Conservation (phyloP, 2,888 invertebrate genomes). For the Caenorhabditis sulstoni region DNA sequence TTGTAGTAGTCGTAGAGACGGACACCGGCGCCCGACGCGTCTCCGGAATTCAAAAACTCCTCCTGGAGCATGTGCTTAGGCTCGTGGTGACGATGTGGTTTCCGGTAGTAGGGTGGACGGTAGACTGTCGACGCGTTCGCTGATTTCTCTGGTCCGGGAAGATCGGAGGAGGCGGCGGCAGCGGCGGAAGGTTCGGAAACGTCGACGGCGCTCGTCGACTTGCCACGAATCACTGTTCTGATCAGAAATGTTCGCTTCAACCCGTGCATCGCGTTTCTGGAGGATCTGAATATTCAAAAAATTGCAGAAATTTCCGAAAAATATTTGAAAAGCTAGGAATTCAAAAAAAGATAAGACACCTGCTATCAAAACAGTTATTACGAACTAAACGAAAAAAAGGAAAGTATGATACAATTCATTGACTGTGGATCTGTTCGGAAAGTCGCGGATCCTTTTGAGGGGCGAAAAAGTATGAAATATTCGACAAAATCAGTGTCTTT, state of each 20-base stretch:
- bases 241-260: slow-evolving; percentile 36
- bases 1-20: slow-evolving; percentile 78
- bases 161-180: not conserved
- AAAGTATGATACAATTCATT: not conserved
- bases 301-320: no score
- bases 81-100: slow-evolving; percentile 61
- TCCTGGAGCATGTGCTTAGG: slow-evolving; percentile 72
- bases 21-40: slow-evolving; percentile 69
- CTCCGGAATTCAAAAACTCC: slow-evolving; percentile 70
- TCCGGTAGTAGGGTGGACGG: slow-evolving; percentile 68
- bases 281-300: not conserved
- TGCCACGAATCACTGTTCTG: slow-evolving; percentile 36
- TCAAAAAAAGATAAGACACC: no score
- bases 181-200: slow-evolving; percentile 20
- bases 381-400: not conserved
- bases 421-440: no score
- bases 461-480: not conserved
- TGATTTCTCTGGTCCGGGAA: slow-evolving; percentile 13
- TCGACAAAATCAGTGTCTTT: slow-evolving; percentile 20
- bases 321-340: no score
- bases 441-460: no score
- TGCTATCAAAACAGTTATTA: not conserved
- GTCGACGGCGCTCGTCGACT: slow-evolving; percentile 29
- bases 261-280: slow-evolving; percentile 29
- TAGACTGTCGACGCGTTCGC: slow-evolving; percentile 61